phyloP scores from a whole-genome alignment of 1,140 invertebrate species.

The Euura lappo region DNA sequence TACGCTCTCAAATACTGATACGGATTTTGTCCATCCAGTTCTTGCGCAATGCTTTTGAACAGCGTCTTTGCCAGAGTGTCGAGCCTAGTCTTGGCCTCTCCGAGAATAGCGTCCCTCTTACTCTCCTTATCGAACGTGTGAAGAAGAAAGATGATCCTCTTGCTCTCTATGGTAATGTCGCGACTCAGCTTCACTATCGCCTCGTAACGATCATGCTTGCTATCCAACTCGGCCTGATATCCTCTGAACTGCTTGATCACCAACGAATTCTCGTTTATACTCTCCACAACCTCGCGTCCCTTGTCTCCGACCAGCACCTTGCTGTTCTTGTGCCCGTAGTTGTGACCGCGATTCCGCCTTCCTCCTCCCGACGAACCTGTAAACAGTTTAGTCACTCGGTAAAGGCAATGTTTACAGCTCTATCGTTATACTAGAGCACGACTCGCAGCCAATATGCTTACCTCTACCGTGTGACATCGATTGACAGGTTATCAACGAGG shows the following conservation, averaged over 20 bases:
- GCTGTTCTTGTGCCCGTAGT: conserved; percentile 29
- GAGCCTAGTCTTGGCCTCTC: conserved; percentile 71
- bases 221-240: conserved; percentile 75
- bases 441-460: too few relatives aligned
- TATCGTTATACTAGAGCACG: too few relatives aligned
- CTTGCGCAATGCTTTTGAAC: conserved; percentile 73
- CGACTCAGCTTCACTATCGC: conserved; percentile 82
- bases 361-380: conserved; percentile 16
- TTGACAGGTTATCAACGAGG: too few relatives aligned
- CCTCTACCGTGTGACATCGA: not conserved
- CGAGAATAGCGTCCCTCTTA: conserved; percentile 64
- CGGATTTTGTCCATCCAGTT: conserved; percentile 74
- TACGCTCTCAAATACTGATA: conserved; percentile 80
- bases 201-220: conserved; percentile 85
- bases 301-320: conserved; percentile 49
- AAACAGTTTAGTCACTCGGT: not conserved
- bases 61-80: conserved; percentile 65
- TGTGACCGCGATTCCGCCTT: conserved; percentile 19
- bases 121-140: conserved; percentile 75
- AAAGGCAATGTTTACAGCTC: too few relatives aligned
- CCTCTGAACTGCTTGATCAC: conserved; percentile 72
- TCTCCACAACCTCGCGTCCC: conserved; percentile 47
- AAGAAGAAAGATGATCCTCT: conserved; percentile 86
- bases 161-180: conserved; percentile 93
- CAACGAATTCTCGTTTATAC: conserved; percentile 63